These are phyloP conservation scores for Lineus longissimus DNA, from an alignment of 1,140 invertebrate species.

Conservation along the genomic window DNA sequence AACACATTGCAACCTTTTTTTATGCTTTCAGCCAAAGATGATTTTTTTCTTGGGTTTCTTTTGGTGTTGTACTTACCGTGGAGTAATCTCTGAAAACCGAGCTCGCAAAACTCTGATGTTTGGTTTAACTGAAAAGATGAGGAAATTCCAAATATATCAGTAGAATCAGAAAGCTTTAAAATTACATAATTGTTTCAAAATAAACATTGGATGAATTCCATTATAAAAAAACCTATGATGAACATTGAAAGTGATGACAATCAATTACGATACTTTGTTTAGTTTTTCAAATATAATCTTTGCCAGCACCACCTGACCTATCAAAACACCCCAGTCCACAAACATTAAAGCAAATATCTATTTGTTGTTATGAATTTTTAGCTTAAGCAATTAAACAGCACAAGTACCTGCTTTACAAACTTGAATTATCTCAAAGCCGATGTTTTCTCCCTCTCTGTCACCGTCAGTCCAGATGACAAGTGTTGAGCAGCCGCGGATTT, in stretches of 20 bases:
- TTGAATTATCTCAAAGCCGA: constrained; percentile 95
- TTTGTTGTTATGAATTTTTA: too few relatives aligned
- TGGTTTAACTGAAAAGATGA: constrained; percentile 64
- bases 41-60: too few relatives aligned
- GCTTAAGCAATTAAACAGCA: too few relatives aligned
- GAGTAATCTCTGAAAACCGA: constrained; percentile 96
- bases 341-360: too few relatives aligned
- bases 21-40: too few relatives aligned
- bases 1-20: too few relatives aligned
- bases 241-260: background rate
- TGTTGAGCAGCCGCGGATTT: constrained; percentile 71
- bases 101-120: constrained; percentile 78
- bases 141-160: constrained; percentile 8
- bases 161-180: background rate
- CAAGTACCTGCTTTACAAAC: constrained; percentile 67
- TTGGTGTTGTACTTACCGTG: too few relatives aligned
- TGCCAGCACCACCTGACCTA: too few relatives aligned
- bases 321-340: too few relatives aligned
- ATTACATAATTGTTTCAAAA: too few relatives aligned
- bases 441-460: constrained; percentile 99
- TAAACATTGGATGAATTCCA: too few relatives aligned
- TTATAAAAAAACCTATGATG: background rate
- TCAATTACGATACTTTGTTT: background rate
- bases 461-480: constrained; percentile 99
- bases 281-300: too few relatives aligned